Evolutionary conservation across 2,888 invertebrate species (phyloP).

Genomic region (Tyria jacobaeae): DNA sequence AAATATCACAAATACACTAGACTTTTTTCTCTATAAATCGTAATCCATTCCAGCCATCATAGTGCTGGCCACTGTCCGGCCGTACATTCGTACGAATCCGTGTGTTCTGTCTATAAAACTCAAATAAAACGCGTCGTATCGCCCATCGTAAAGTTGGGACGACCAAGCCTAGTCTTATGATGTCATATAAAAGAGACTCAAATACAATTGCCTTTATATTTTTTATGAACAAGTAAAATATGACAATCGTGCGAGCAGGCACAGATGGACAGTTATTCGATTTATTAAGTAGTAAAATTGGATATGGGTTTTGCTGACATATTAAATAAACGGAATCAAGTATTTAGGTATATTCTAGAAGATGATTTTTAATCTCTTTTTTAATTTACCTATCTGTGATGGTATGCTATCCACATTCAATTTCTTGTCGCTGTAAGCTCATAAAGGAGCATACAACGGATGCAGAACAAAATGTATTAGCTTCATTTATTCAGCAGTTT

Average conservation of each 20-base stretch:
- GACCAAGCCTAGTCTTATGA: slow-evolving; percentile 67
- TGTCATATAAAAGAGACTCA: slow-evolving; percentile 73
- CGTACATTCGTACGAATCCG: slow-evolving; percentile 41
- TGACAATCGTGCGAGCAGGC: slow-evolving; percentile 46
- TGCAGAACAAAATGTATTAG: slow-evolving; percentile 67
- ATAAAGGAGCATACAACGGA: slow-evolving; percentile 60
- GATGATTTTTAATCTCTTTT: neutral
- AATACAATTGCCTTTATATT: slow-evolving; percentile 71
- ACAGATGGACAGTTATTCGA: slow-evolving; percentile 13
- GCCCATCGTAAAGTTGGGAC: slow-evolving; percentile 65
- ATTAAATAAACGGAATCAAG: neutral
- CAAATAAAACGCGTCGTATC: slow-evolving; percentile 61
- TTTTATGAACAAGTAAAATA: slow-evolving; percentile 60
- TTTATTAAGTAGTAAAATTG: slow-evolving; percentile 31
- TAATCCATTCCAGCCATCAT: slow-evolving; percentile 16
- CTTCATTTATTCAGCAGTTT: slow-evolving; percentile 59
- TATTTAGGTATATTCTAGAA: neutral
- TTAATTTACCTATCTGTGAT: neutral
- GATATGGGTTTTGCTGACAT: slow-evolving; percentile 8
- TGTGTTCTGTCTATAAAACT: slow-evolving; percentile 69
- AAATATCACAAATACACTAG: neutral
- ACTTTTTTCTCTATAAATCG: slow-evolving; percentile 3
- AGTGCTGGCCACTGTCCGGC: slow-evolving; percentile 11
- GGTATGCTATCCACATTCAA: slow-evolving; percentile 66
- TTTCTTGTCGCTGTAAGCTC: slow-evolving; percentile 63